Evolutionary conservation across 2,888 invertebrate genomes (phyloP).

Genomic region (Pomacea canaliculata): DNA sequence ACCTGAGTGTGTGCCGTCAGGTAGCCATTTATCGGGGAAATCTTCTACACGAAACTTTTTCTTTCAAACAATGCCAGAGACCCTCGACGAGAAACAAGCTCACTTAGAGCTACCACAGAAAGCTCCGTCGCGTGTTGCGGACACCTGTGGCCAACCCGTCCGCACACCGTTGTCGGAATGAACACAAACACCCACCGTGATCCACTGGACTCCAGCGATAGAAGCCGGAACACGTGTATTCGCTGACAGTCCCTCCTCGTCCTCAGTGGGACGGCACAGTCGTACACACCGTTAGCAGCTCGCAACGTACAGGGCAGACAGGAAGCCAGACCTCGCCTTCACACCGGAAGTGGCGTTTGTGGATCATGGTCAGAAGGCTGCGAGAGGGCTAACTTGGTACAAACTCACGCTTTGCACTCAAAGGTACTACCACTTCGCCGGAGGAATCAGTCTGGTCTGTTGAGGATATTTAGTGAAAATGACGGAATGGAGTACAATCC

Average conservation of each 20-base stretch:
- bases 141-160: constrained; percentile 29
- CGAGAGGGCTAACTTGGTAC: background rate
- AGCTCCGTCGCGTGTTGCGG: constrained; percentile 27
- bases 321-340: background rate
- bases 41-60: background rate
- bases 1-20: constrained; percentile 3
- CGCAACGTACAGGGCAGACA: constrained; percentile 19
- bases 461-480: background rate
- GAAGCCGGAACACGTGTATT: constrained; percentile 5
- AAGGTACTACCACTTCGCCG: background rate
- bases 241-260: constrained; percentile 2
- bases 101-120: constrained; percentile 19
- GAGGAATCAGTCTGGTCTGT: background rate
- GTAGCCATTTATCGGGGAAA: constrained; percentile 5
- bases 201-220: constrained; percentile 10
- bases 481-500: background rate
- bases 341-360: constrained; percentile 15
- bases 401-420: background rate
- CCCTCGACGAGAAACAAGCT: constrained; percentile 23
- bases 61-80: constrained; percentile 23
- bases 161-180: constrained; percentile 28
- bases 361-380: constrained; percentile 8
- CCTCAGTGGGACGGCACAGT: constrained; percentile 11
- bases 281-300: constrained; percentile 13
- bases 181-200: constrained; percentile 26